Percentiles rank a stretch among this genome's conserved stretches.
These are phyloP conservation scores for Tribolium freemani DNA, from an alignment of 2,888 invertebrate genomes.

Conservation along the genomic window DNA sequence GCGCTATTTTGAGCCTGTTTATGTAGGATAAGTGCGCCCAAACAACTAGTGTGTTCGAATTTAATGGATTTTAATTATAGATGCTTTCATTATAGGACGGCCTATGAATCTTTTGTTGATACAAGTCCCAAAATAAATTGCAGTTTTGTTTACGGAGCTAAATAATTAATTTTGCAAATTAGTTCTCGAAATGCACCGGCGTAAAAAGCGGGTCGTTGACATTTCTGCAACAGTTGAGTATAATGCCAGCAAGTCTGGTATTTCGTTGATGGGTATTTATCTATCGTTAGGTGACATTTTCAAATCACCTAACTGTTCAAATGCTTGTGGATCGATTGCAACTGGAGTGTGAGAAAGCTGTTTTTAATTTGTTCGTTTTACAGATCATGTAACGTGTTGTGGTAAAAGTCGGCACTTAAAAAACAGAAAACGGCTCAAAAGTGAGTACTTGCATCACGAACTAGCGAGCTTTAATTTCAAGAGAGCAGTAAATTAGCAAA, in stretches of 20 bases:
- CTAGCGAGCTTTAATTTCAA: conserved; percentile 4
- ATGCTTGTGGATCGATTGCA: no score
- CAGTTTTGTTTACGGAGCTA: no score
- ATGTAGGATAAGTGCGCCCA: conserved; percentile 8
- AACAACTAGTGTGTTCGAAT: conserved; percentile 1
- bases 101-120: conserved; percentile 2
- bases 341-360: no score
- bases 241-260: conserved; percentile 27
- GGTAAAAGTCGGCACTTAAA: no score
- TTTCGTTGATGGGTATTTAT: conserved; percentile 28
- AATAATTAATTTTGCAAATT: no score
- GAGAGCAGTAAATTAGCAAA: conserved; percentile 11
- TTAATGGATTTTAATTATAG: conserved; percentile 32
- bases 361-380: no score
- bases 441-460: neutral
- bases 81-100: conserved; percentile 7
- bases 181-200: neutral
- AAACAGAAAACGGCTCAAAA: neutral
- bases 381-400: no score
- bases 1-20: conserved; percentile 23
- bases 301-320: neutral
- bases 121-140: neutral
- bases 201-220: conserved; percentile 35
- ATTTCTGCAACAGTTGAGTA: conserved; percentile 33
- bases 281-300: conserved; percentile 12